These are phyloP conservation scores for Origma solitaria DNA, from an alignment of 2,113 vertebrate species.

Conservation along the genomic window DNA sequence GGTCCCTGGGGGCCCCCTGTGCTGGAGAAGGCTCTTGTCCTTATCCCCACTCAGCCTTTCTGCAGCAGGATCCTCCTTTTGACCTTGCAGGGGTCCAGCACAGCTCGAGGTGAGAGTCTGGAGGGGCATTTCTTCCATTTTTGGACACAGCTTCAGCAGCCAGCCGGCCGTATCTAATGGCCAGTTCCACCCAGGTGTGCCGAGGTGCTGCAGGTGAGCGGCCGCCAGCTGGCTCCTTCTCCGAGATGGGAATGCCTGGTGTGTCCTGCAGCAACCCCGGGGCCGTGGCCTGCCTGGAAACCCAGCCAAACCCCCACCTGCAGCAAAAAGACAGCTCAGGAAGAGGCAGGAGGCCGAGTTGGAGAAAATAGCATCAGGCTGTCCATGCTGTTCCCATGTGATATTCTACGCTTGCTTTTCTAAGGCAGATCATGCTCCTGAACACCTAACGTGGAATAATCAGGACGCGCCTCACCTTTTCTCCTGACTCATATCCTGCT, in stretches of 20 bases:
- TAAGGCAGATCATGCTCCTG: background rate
- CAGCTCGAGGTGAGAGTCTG: background rate
- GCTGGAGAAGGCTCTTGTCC: background rate
- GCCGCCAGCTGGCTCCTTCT: background rate
- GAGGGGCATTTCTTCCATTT: background rate
- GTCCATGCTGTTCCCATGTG: rapidly evolving
- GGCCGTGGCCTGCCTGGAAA: background rate
- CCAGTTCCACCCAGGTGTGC: background rate
- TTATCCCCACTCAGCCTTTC: background rate
- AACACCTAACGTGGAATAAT: background rate
- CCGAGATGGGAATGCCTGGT: rapidly evolving
- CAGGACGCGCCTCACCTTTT: background rate
- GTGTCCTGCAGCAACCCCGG: background rate
- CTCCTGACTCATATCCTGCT: conserved; percentile 8
- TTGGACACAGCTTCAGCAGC: background rate
- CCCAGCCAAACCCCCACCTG: background rate
- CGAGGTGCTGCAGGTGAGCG: rapidly evolving
- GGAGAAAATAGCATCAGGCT: background rate
- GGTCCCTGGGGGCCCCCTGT: rapidly evolving
- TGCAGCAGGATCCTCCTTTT: rapidly evolving
- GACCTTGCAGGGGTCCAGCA: background rate
- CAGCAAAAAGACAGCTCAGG: background rate
- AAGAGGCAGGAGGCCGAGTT: background rate
- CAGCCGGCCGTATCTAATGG: rapidly evolving
- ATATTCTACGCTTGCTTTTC: background rate